phyloP scores from a whole-genome alignment of 2,113 vertebrate genomes.

The Albula glossodonta region DNA sequence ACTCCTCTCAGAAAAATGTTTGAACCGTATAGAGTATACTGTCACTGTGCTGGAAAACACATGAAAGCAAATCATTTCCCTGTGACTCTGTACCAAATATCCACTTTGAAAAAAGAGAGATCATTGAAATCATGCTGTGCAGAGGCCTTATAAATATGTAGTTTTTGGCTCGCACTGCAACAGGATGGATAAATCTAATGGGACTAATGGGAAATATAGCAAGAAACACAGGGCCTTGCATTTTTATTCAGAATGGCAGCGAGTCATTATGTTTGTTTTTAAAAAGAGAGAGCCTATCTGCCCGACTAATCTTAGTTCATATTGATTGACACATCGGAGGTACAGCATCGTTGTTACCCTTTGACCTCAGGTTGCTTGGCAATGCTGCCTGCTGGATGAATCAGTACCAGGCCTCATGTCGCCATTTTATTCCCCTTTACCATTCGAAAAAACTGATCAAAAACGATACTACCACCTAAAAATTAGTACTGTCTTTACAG shows the following conservation, averaged over 20 bases:
- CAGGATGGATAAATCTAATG: neutral
- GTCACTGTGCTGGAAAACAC: too few species aligned
- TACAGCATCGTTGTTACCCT: too few species aligned
- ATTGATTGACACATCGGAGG: neutral
- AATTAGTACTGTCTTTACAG: neutral
- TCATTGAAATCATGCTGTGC: neutral
- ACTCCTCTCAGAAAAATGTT: neutral
- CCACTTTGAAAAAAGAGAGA: neutral
- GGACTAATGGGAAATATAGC: neutral
- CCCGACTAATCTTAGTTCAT: too few species aligned
- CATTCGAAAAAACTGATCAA: neutral
- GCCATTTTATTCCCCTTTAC: too few species aligned
- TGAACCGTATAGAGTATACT: neutral
- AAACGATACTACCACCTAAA: neutral
- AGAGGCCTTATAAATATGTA: neutral
- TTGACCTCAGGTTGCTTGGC: too few species aligned
- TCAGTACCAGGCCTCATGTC: too few species aligned
- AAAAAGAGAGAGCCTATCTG: neutral
- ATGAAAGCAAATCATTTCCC: neutral
- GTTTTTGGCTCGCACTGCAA: neutral
- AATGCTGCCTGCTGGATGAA: too few species aligned
- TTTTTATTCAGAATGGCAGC: neutral
- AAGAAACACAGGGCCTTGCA: neutral
- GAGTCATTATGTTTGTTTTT: neutral
- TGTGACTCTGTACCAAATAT: neutral